These are phyloP conservation scores for Sphecodes monilicornis DNA, from an alignment of 2,888 invertebrate species.

Conservation along the genomic window DNA sequence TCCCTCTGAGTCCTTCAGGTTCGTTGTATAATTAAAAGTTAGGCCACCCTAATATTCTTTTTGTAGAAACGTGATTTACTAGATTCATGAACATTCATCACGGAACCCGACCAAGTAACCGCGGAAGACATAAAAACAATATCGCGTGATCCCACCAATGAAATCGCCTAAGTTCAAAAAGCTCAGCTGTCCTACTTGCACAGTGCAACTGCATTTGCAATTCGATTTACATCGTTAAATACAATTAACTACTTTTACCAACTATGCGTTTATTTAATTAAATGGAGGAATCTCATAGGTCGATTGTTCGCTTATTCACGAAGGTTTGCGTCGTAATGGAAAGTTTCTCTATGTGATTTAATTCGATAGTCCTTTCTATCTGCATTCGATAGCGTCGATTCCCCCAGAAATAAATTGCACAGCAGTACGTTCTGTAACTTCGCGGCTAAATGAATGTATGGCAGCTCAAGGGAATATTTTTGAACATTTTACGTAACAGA, in stretches of 20 bases:
- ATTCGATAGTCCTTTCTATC: background rate
- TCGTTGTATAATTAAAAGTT: background rate
- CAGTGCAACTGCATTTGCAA: conserved; percentile 39
- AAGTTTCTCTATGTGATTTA: background rate
- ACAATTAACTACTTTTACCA: conserved; percentile 64
- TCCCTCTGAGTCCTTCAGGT: background rate
- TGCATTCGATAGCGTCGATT: too few relatives aligned
- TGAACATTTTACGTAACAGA: too few relatives aligned
- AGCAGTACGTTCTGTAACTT: too few relatives aligned
- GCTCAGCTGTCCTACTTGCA: conserved; percentile 22
- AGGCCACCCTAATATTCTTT: background rate
- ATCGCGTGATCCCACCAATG: conserved; percentile 57
- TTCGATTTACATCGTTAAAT: conserved; percentile 62
- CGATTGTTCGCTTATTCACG: background rate
- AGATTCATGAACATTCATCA: background rate
- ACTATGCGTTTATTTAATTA: conserved; percentile 59
- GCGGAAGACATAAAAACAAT: conserved; percentile 9
- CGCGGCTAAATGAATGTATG: too few relatives aligned
- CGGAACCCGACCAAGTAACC: background rate
- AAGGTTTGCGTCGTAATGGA: background rate
- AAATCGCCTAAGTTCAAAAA: conserved; percentile 42
- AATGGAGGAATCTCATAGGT: conserved; percentile 42
- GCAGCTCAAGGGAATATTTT: too few relatives aligned
- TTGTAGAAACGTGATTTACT: background rate
- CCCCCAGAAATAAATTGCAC: too few relatives aligned